Percentiles rank a stretch among this genome's conserved stretches.
Conservation (phyloP, 2,797 vertebrate genomes). For the Discoglossus pictus region DNA sequence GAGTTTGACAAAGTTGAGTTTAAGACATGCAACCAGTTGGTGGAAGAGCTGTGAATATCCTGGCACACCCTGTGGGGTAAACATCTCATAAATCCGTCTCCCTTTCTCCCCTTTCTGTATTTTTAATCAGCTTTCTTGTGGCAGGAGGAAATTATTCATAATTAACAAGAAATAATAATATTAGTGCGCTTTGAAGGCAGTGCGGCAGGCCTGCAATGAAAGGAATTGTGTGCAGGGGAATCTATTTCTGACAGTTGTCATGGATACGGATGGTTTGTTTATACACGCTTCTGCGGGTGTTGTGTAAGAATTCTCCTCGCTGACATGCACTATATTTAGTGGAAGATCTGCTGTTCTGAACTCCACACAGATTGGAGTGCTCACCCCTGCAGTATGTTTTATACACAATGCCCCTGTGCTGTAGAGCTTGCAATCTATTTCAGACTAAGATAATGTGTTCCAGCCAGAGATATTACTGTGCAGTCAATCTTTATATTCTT, state of each 20-base stretch:
- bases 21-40: not conserved
- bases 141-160: conserved; percentile 68
- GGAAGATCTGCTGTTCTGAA: not conserved
- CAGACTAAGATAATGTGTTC: too few species aligned
- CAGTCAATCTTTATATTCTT: not conserved
- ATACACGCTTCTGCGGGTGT: conserved; percentile 56
- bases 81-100: conserved; percentile 63
- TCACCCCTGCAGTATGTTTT: too few species aligned
- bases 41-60: not conserved
- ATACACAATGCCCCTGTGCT: too few species aligned
- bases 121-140: conserved; percentile 9
- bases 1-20: not conserved
- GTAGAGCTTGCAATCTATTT: too few species aligned
- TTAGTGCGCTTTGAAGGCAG: conserved; percentile 63
- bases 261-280: conserved; percentile 70
- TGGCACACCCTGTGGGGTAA: conserved; percentile 66
- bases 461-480: too few species aligned
- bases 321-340: conserved; percentile 35
- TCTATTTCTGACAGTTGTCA: conserved; percentile 77
- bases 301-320: conserved; percentile 30
- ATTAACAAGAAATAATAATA: conserved; percentile 64
- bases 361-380: too few species aligned
- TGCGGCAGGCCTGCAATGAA: conserved; percentile 60
- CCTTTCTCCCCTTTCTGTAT: conserved; percentile 30
- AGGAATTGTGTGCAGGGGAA: conserved; percentile 47